Evolutionary conservation across 2,113 vertebrate genomes (phyloP), one percentile per base, ranked within the genome.

Genomic region (Ahaetulla prasina): DNA sequence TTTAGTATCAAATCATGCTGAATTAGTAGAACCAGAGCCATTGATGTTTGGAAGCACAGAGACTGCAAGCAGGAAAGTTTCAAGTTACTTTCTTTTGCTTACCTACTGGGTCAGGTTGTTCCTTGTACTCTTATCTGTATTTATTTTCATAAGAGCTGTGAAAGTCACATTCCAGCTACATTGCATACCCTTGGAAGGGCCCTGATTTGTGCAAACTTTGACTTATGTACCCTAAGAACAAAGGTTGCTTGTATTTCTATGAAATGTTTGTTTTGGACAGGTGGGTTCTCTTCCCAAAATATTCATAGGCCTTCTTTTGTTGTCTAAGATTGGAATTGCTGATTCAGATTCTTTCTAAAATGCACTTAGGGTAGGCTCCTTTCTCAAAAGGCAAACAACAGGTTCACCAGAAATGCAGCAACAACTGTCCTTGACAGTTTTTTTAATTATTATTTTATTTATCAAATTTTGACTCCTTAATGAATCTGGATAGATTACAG

Each of bases 1-100:
- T n/a, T n/a, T n/a, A n/a, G n/a, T n/a, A n/a, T n/a, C n/a, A n/a
- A n/a, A n/a, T n/a, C 85, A 85, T 91, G 91, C 11, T 22, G 43
- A 4, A 74, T 20, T 3, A 5, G 43, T 0, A 0, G n/a, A 0
- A 0, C 84, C 27, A 55, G 45, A 89, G 39, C 87, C 43, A 3
- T 86, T 22, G 43, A 23, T 30, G 89, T 90, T 16, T 89, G 35
- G 50, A 88, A 86, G 25, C 53, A 50, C 88, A 91, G 90, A 63
- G 93, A 88, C 0, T 0, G 52, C 10, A 92, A 39, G 14, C 2
- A 20, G n/a, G 52, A 90, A 54, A 55, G 35, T 16, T 52, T 11
- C 18, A 35, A 1, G 52, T 88, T 45, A 14, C 39, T 35, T 88
- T 55, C 47, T 93, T 89, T 50, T 30, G 88, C 22, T 3, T 1